These are phyloP conservation scores for Drosophila arizonae DNA, from an alignment of 1,140 invertebrate genomes.

Conservation along the genomic window DNA sequence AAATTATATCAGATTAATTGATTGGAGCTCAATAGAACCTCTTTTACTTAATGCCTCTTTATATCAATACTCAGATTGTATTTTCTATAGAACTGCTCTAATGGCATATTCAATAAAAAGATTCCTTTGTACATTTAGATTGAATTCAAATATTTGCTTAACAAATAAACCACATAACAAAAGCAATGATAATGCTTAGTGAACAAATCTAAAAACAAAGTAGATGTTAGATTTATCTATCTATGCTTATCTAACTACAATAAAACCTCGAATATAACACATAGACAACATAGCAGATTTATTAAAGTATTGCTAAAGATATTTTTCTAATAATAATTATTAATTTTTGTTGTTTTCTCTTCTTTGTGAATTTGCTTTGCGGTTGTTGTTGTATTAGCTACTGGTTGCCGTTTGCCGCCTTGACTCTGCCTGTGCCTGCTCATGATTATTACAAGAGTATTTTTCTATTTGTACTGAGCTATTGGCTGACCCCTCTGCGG, in stretches of 20 bases:
- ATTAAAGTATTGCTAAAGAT: neutral
- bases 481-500: slow-evolving; percentile 10
- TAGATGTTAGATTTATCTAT: neutral
- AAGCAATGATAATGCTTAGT: neutral
- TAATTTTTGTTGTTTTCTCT: slow-evolving; percentile 14
- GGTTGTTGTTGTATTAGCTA: slow-evolving; percentile 23
- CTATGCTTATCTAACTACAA: slow-evolving; percentile 1
- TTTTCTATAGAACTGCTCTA: too few species aligned
- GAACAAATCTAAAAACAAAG: too few species aligned
- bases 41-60: neutral
- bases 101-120: neutral
- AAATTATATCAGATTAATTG: too few species aligned
- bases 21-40: too few species aligned
- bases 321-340: slow-evolving; percentile 3
- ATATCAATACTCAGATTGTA: neutral
- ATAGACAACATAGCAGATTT: neutral
- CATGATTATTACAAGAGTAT: slow-evolving; percentile 37
- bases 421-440: slow-evolving; percentile 25
- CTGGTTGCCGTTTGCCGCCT: slow-evolving; percentile 40
- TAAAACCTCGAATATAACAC: neutral
- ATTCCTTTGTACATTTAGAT: neutral
- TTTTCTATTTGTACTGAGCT: slow-evolving; percentile 55
- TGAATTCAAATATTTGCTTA: neutral
- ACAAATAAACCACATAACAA: neutral
- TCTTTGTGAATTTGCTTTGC: slow-evolving; percentile 1